Percentiles rank a stretch among this genome's conserved stretches.
Conservation (phyloP, 1,140 invertebrate genomes). For the Panulirus ornatus region DNA sequence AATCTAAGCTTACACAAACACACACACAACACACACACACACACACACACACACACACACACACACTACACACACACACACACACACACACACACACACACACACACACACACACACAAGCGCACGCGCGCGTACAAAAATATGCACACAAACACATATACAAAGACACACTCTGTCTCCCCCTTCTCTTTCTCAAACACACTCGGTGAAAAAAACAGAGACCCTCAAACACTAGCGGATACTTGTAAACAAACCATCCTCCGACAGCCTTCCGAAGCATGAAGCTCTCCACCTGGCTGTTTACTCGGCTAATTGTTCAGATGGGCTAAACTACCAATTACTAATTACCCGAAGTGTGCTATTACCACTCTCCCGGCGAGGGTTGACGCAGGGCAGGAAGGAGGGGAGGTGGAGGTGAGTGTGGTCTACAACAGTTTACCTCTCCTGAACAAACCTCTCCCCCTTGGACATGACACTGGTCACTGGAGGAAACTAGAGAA, state of each 20-base stretch:
- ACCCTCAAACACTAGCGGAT: background rate
- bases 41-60: background rate
- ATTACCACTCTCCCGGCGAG: constrained; percentile 9
- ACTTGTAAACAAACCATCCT: background rate
- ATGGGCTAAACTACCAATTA: constrained; percentile 27
- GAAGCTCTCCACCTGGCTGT: background rate
- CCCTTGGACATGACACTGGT: too few relatives aligned
- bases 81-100: too few relatives aligned
- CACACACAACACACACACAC: background rate
- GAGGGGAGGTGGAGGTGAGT: too few relatives aligned
- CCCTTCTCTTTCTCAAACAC: too few relatives aligned
- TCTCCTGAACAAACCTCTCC: too few relatives aligned
- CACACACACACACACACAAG: too few relatives aligned
- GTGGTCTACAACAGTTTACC: too few relatives aligned
- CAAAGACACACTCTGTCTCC: too few relatives aligned
- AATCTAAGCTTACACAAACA: background rate
- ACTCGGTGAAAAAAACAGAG: too few relatives aligned
- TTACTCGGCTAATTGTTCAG: constrained; percentile 4
- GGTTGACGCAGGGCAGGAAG: constrained; percentile 3
- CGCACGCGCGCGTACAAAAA: too few relatives aligned
- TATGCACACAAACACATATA: too few relatives aligned
- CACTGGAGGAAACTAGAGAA: too few relatives aligned
- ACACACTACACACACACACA: background rate
- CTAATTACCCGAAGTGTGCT: constrained; percentile 33
- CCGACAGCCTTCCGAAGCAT: background rate